Percentiles rank a stretch among this genome's conserved stretches.
Evolutionary conservation across 1,140 invertebrate species (phyloP).

Genomic region (Diuraphis noxia): DNA sequence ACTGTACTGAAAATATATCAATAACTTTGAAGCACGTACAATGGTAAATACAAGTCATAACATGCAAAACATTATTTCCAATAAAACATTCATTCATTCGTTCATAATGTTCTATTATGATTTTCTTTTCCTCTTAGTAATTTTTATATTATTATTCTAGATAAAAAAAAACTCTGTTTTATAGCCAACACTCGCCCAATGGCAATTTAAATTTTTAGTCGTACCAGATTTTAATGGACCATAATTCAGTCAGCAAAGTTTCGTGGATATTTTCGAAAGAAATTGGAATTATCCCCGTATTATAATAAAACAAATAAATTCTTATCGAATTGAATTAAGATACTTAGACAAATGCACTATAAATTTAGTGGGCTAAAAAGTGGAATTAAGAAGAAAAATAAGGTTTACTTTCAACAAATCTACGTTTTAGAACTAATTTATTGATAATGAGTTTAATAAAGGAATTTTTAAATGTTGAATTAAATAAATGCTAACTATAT

Average conservation of each 20-base stretch:
- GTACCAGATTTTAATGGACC: neutral
- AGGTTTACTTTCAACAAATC: constrained; percentile 8
- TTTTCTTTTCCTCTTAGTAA: neutral
- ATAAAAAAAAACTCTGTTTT: neutral
- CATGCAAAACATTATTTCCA: constrained; percentile 8
- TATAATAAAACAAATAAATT: constrained; percentile 26
- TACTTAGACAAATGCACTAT: neutral
- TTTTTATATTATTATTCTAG: constrained; percentile 9
- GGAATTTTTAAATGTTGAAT: neutral
- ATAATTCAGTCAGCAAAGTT: neutral
- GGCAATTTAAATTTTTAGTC: neutral
- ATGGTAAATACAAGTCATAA: neutral
- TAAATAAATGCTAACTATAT: neutral
- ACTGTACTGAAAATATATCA: neutral
- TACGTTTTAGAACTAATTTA: constrained; percentile 4
- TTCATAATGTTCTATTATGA: constrained; percentile 4
- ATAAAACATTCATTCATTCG: constrained; percentile 9
- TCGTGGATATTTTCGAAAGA: neutral
- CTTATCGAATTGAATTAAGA: neutral
- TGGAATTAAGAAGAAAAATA: neutral
- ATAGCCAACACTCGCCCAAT: neutral
- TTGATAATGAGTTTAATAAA: neutral
- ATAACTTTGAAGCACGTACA: neutral
- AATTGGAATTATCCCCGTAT: neutral
- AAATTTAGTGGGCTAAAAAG: neutral